Base-by-base conservation (phyloP, 1,140 invertebrate genomes). In the Macrosteles quadrilineatus region DNA sequence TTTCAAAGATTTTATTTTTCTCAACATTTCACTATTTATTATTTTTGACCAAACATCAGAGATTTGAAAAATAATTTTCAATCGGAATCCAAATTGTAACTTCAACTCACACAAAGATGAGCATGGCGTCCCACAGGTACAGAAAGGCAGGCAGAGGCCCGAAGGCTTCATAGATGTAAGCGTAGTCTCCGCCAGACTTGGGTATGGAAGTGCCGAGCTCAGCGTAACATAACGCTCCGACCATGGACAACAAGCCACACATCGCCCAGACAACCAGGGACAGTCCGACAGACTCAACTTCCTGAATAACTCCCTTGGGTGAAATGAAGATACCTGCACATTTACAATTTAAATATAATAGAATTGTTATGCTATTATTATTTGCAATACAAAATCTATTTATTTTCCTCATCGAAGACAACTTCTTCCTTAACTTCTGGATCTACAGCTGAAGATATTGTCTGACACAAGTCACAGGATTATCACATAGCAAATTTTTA, bases 161-260 rank as follows among this genome's bases (percentile, higher is more conserved):
- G 80, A 95, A 98, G 0, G 95, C 90, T 78, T 94, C 91, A 76
- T 89, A 85, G 72, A 97, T 95, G 76, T 97, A 98, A 6, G 94
- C 92, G 79, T 97, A 97, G 81, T 97, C 95, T 4, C 95, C 95
- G 0, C 95, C 95, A 66, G 94, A 96, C 77, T 94, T 91, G 1
- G 93, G 88, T 75, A 88, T 88, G 2, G 81, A 82, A 65, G 89
- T 87, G 79, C 97, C 97, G 29, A 99, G 81, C 86, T 99, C 97
- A 1, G 97, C 95, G 81, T 98, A 98, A 77, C 95, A 98, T 11
- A 98, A 79, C 0, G 95, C 94, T 11, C 97, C 97, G 55, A 97
- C 86, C 76, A 95, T 90, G 0, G 93, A 94, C 21, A 96, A 79
- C 2, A 93, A 75, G 9, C 97, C 97, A 77, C 93, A 97, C 0